Percentiles rank a stretch among this genome's conserved stretches.
phyloP scores from a whole-genome alignment of 2,797 vertebrate species.

The Aselliscus stoliczkanus region DNA sequence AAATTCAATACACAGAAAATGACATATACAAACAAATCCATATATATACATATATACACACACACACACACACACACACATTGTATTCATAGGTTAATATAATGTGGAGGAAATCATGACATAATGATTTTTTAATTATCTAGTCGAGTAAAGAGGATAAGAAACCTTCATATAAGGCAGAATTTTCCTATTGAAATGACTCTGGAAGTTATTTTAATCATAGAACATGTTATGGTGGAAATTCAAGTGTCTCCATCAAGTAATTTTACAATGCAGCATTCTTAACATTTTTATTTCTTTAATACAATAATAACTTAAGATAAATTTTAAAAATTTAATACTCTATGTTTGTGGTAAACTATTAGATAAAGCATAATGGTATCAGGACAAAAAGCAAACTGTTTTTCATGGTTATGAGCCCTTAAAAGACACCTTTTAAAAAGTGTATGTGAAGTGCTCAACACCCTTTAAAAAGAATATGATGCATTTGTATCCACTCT shows the following conservation, averaged over 20 bases:
- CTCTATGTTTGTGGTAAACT: not conserved
- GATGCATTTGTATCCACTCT: not conserved
- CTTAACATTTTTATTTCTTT: not conserved
- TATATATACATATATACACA: not conserved
- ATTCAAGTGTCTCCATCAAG: not conserved
- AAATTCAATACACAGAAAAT: not conserved
- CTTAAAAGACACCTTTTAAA: not conserved
- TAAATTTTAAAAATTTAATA: not conserved
- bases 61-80: not conserved
- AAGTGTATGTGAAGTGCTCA: fast-evolving
- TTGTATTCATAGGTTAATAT: not conserved
- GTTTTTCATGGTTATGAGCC: not conserved
- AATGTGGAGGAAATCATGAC: not conserved
- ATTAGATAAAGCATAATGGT: not conserved
- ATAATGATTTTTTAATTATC: not conserved
- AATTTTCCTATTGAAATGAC: not conserved
- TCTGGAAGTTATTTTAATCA: not conserved
- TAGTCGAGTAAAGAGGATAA: not conserved
- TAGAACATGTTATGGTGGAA: not conserved
- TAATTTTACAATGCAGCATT: not conserved
- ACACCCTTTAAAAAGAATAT: not conserved
- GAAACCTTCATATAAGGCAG: not conserved
- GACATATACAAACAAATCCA: not conserved
- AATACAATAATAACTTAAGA: not conserved
- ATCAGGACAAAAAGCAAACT: not conserved